These are phyloP conservation scores for Ornithorhynchus anatinus DNA, from an alignment of 2,113 vertebrate genomes.

Conservation along the genomic window DNA sequence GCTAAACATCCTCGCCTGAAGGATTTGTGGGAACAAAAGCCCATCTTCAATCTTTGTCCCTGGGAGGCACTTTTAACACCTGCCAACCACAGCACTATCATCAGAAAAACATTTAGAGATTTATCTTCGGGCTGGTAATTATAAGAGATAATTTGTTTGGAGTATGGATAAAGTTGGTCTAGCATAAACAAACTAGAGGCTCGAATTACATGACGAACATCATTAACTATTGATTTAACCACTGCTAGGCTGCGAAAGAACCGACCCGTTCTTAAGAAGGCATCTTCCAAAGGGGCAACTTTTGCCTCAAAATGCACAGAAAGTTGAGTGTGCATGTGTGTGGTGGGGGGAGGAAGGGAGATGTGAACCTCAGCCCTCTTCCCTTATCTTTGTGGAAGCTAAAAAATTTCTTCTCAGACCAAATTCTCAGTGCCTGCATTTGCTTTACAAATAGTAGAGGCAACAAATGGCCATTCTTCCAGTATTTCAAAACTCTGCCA, in stretches of 20 bases:
- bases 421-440: too few relatives aligned
- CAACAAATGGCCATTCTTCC: too few relatives aligned
- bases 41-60: constrained; percentile 98
- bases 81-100: constrained; percentile 97
- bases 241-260: constrained; percentile 64
- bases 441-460: too few relatives aligned
- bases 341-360: not conserved
- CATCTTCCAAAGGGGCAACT: constrained; percentile 37
- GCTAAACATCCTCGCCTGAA: constrained; percentile 84
- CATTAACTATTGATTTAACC: constrained; percentile 91
- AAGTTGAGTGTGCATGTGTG: not conserved
- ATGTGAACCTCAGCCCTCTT: too few relatives aligned
- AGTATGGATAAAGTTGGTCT: constrained; percentile 98
- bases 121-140: constrained; percentile 99
- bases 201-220: constrained; percentile 92
- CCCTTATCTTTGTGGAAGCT: too few relatives aligned
- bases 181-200: constrained; percentile 99
- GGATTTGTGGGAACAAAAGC: constrained; percentile 78
- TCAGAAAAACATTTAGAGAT: constrained; percentile 99
- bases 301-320: constrained; percentile 8
- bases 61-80: constrained; percentile 98
- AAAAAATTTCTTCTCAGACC: too few relatives aligned
- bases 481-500: too few relatives aligned
- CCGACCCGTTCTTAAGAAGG: constrained; percentile 53
- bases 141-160: constrained; percentile 99